Evolutionary conservation across 2,888 invertebrate species (phyloP).

Genomic region (Nomada ruficornis): DNA sequence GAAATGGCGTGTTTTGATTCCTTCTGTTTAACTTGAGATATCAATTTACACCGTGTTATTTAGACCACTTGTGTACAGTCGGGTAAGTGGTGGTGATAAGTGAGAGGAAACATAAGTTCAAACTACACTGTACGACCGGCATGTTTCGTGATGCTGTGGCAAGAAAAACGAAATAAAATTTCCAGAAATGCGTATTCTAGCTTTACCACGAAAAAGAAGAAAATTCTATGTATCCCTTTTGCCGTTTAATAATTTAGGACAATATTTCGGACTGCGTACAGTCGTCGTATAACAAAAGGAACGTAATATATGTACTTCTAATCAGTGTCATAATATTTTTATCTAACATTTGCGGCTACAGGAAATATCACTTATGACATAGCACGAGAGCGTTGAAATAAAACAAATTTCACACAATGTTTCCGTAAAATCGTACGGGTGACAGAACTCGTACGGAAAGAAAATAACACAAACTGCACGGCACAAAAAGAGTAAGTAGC

Average conservation of each 20-base stretch:
- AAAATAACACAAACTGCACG: background rate
- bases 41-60: constrained; percentile 43
- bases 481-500: background rate
- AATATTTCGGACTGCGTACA: background rate
- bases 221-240: background rate
- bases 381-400: background rate
- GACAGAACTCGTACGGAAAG: background rate
- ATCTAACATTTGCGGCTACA: constrained; percentile 1
- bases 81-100: constrained; percentile 43
- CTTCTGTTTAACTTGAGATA: constrained; percentile 40
- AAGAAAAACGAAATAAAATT: background rate
- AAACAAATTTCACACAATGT: background rate
- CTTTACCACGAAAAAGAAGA: background rate
- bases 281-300: background rate
- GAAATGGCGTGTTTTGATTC: constrained; percentile 53
- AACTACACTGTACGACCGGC: background rate
- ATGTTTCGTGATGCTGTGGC: background rate
- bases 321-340: constrained; percentile 20
- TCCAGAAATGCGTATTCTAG: background rate
- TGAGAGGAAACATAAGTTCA: constrained; percentile 41
- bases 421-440: background rate
- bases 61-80: constrained; percentile 37
- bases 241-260: background rate
- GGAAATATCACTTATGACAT: background rate
- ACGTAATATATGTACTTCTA: background rate